Evolutionary conservation across 2,888 invertebrate species (phyloP).

Genomic region (Eristalinus sepulchralis): DNA sequence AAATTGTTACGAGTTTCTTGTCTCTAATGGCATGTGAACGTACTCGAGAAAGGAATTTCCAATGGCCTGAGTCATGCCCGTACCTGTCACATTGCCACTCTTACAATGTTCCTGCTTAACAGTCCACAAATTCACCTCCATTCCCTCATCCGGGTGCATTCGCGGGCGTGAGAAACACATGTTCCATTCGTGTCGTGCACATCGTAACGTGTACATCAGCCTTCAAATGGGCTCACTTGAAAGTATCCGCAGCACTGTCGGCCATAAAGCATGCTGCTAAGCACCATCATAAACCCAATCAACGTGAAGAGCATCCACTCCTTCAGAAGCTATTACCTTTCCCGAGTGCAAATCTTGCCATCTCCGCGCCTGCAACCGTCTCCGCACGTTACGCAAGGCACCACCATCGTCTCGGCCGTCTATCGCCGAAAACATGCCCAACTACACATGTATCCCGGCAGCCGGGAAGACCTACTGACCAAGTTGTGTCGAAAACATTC

Average conservation of each 20-base stretch:
- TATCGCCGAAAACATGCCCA: conserved; percentile 37
- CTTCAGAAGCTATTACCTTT: conserved; percentile 34
- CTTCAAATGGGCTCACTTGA: conserved; percentile 23
- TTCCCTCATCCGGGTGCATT: conserved; percentile 26
- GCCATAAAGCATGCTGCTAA: conserved; percentile 21
- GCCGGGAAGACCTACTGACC: conserved; percentile 52
- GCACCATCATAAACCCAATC: conserved; percentile 43
- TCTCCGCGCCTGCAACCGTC: background rate
- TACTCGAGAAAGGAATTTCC: background rate
- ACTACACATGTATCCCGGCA: conserved; percentile 10
- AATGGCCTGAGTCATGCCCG: background rate
- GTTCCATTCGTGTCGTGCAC: background rate
- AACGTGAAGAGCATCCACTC: conserved; percentile 49
- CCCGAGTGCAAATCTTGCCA: conserved; percentile 22
- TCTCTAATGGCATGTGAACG: background rate
- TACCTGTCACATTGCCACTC: background rate
- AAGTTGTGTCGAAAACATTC: conserved; percentile 47
- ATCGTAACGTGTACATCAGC: conserved; percentile 17
- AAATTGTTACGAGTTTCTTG: background rate
- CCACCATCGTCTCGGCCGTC: conserved; percentile 20
- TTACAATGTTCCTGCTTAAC: background rate
- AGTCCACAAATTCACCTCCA: background rate
- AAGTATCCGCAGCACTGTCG: conserved; percentile 12
- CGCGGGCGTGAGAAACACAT: conserved; percentile 9
- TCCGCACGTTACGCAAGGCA: conserved; percentile 15